Evolutionary conservation across 2,888 invertebrate species (phyloP).

Genomic region (Rhingia campestris): DNA sequence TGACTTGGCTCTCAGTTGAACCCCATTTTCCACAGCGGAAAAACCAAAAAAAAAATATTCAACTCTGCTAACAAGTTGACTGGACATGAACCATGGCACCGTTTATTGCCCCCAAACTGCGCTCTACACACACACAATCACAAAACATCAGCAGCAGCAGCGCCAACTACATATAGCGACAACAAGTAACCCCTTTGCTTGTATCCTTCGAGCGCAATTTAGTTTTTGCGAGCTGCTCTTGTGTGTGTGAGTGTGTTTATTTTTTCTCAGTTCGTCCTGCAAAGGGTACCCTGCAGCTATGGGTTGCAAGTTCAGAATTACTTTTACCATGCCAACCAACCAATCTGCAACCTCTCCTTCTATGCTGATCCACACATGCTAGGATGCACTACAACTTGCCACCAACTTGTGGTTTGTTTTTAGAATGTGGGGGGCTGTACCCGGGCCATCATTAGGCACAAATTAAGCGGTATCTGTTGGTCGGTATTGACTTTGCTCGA

Average conservation of each 20-base stretch:
- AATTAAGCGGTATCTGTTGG: constrained; percentile 23
- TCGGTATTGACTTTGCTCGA: background rate
- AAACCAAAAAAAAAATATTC: constrained; percentile 4
- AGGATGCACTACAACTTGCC: constrained; percentile 13
- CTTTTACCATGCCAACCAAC: background rate
- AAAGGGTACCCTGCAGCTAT: constrained; percentile 20
- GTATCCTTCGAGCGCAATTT: constrained; percentile 21
- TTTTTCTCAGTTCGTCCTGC: constrained; percentile 7
- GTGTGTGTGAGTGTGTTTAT: background rate
- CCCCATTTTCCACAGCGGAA: background rate
- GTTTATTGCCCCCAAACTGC: constrained; percentile 43
- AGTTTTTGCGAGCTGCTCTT: constrained; percentile 14
- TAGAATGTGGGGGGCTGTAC: background rate
- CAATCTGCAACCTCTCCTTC: background rate
- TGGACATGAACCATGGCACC: constrained; percentile 49
- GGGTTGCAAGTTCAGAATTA: constrained; percentile 42
- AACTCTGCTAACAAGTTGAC: constrained; percentile 43
- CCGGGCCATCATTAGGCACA: constrained; percentile 4
- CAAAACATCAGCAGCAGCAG: too few species aligned
- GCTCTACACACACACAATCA: background rate
- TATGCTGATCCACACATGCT: background rate
- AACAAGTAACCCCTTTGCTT: constrained; percentile 1
- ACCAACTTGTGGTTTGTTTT: background rate
- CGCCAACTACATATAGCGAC: background rate
- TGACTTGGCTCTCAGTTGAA: constrained; percentile 3